Conservation (phyloP, 64 coral and sea anemone genomes). For the Cladopsammia gracilis region DNA sequence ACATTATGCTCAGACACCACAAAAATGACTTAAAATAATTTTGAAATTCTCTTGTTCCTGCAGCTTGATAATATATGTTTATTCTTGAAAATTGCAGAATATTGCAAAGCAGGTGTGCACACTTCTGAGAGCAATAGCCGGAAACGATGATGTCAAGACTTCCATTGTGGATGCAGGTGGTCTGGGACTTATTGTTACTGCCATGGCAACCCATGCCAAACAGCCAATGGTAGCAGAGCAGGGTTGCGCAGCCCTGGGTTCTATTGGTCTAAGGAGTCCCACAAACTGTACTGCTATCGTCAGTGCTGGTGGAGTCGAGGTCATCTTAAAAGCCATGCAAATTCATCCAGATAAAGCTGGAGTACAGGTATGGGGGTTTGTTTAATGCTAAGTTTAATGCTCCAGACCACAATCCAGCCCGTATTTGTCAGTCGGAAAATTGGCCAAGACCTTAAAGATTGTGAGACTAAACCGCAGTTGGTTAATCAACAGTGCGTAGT, state of each 20-base stretch:
- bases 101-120: conserved; percentile 88
- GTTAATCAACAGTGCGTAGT: too few species aligned
- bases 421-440: too few species aligned
- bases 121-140: conserved; percentile 81
- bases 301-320: conserved; percentile 72
- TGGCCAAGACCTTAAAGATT: too few species aligned
- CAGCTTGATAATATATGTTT: background rate
- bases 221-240: conserved; percentile 86
- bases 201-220: conserved; percentile 87
- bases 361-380: conserved; percentile 73
- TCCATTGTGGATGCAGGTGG: conserved; percentile 83
- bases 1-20: too few species aligned
- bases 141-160: conserved; percentile 94
- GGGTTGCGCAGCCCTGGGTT: conserved; percentile 83
- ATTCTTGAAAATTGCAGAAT: conserved; percentile 60
- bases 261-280: conserved; percentile 85
- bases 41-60: background rate
- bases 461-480: too few species aligned
- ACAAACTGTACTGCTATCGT: conserved; percentile 83
- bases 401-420: too few species aligned
- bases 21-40: background rate
- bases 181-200: conserved; percentile 77
- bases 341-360: conserved; percentile 68
- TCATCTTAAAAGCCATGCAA: conserved; percentile 87
- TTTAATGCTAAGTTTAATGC: too few species aligned